A percentile compares a stretch with the other conserved stretches of the same genome.
Conservation (phyloP, 2,113 vertebrate genomes). For the Condylura cristata region DNA sequence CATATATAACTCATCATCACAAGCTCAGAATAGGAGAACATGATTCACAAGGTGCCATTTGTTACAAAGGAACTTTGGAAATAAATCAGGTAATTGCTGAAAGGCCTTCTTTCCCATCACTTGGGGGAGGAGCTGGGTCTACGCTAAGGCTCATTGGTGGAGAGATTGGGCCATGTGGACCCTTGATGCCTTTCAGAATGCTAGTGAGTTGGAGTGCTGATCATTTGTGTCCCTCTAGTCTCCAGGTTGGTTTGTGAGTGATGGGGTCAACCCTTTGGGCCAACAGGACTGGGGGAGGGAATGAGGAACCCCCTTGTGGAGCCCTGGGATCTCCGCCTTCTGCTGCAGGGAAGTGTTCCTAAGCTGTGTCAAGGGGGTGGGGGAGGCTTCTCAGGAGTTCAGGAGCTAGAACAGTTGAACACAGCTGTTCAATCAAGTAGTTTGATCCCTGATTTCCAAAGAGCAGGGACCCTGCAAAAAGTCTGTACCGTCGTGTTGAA, state of each 20-base stretch:
- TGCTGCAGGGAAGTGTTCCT: background rate
- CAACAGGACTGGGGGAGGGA: background rate
- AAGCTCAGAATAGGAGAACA: background rate
- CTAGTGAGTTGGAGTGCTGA: background rate
- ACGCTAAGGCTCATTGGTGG: background rate
- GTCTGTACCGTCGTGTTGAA: background rate
- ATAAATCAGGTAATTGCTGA: background rate
- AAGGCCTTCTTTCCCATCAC: background rate
- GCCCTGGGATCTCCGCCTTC: background rate
- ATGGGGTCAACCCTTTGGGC: background rate
- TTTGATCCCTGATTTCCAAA: background rate
- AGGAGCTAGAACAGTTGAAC: background rate
- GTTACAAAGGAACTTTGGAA: background rate
- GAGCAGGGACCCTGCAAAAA: background rate
- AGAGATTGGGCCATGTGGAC: background rate
- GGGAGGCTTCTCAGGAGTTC: background rate
- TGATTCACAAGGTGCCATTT: background rate
- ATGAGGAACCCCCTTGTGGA: background rate
- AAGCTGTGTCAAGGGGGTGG: background rate
- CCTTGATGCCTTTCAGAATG: background rate
- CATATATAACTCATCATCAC: constrained; percentile 34
- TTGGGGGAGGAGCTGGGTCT: background rate
- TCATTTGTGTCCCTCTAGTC: background rate
- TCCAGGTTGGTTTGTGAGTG: background rate
- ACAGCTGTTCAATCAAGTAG: background rate